Base-by-base conservation (phyloP, 2,113 vertebrate genomes). In the Pelodiscus sinensis region DNA sequence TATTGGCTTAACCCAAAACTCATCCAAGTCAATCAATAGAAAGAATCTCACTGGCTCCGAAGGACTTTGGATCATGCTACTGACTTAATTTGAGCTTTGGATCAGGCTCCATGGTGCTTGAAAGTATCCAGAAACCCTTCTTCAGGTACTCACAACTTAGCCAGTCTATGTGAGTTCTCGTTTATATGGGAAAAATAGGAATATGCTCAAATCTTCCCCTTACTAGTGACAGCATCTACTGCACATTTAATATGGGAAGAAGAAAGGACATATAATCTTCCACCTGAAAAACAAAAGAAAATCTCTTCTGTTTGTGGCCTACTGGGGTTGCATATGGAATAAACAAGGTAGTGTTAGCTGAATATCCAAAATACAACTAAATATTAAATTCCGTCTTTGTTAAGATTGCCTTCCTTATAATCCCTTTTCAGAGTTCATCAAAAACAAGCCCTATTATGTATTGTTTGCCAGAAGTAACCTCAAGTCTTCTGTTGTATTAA, bases 331-430 rank as follows among this genome's bases (percentile, higher is more conserved):
- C 88, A 77, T 87, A 89, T 93, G 86, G 86, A 62, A 88, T 96
- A 94, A 96, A 95, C 95, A 94, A 96, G 88, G 89, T 90, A 95
- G 94, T 95, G 93, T 97, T 97, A 89, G 93, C 58, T 81, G 51
- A 93, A 90, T 94, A 94, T 95, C 95, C 94, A 97, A 95, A 93
- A 96, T 95, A 93, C 90, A 95, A 94, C 94, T 89, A 86, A 87
- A 80, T 90, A 95, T 94, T 93, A 96, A 97, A 95, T 96, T 92
- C 83, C 84, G 94, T 92, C 92, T 96, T 96, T 97, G 92, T 94
- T 96, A 92, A 88, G 88, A 90, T 96, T 96, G 86, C 77, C 94
- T 95, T 96, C 93, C 86, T 94, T 96, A 93, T 68, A 94, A 92
- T 92, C 94, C 90, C 62, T 94, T 94, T 90, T 73, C 51, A 60